phyloP scores from a whole-genome alignment of 2,888 invertebrate genomes.

The Trichopria drosophilae region DNA sequence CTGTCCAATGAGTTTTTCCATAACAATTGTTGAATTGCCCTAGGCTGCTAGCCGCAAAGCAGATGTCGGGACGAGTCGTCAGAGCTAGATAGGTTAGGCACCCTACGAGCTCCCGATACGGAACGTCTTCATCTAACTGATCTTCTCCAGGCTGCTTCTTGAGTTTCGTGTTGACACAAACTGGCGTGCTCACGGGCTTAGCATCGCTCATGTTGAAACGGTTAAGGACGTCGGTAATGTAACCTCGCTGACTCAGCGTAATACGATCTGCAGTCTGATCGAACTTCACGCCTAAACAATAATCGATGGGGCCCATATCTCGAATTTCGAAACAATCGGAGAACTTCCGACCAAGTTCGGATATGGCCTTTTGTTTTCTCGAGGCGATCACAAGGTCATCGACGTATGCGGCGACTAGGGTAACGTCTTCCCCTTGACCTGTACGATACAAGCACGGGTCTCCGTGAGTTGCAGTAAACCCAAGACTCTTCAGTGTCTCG shows the following conservation, averaged over 20 bases:
- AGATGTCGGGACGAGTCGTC: too few relatives aligned
- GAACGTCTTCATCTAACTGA: too few relatives aligned
- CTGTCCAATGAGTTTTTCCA: too few relatives aligned
- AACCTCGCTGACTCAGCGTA: background rate
- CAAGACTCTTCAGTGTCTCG: slow-evolving; percentile 5
- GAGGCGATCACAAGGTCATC: slow-evolving; percentile 8
- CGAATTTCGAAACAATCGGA: background rate
- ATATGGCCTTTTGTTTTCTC: too few relatives aligned
- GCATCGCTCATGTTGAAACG: slow-evolving; percentile 12
- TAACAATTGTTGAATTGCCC: too few relatives aligned
- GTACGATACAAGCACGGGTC: slow-evolving; percentile 11
- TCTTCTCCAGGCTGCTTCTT: too few relatives aligned
- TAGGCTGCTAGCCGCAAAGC: too few relatives aligned
- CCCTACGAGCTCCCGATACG: too few relatives aligned
- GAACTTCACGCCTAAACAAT: slow-evolving; percentile 8
- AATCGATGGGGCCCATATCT: background rate
- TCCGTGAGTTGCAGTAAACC: slow-evolving; percentile 3
- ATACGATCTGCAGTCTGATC: background rate
- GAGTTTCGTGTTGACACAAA: too few relatives aligned
- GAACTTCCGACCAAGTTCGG: too few relatives aligned
- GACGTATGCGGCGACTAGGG: background rate
- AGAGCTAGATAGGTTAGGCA: too few relatives aligned
- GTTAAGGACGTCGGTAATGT: slow-evolving; percentile 3
- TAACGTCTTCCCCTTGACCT: background rate
- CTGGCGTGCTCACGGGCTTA: slow-evolving; percentile 6